Evolutionary conservation across 2,797 vertebrate genomes (phyloP).

Genomic region (Schizopygopsis pylzovi): DNA sequence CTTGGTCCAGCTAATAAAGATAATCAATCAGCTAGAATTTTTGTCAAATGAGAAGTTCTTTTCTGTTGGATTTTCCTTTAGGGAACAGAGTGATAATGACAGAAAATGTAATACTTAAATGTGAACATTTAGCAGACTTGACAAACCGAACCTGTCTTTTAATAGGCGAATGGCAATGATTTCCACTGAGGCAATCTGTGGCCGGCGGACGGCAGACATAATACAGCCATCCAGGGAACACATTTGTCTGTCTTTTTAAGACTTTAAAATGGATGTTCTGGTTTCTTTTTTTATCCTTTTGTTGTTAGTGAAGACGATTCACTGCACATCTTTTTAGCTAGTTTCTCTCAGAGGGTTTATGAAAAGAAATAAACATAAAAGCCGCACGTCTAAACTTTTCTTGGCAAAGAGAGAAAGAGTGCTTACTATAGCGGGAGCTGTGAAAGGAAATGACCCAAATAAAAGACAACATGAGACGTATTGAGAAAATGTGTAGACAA

Average conservation of each 20-base stretch:
- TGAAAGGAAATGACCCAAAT: conserved; percentile 28
- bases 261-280: conserved; percentile 54
- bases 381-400: conserved; percentile 42
- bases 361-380: conserved; percentile 50
- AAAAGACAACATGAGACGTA: background rate
- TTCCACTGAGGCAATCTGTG: conserved; percentile 22
- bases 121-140: conserved; percentile 16
- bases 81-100: conserved; percentile 29
- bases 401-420: conserved; percentile 15
- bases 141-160: conserved; percentile 41
- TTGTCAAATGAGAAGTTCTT: background rate
- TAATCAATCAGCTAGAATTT: background rate
- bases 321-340: conserved; percentile 49
- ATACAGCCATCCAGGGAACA: conserved; percentile 47
- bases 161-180: conserved; percentile 24
- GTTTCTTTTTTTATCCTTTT: conserved; percentile 50
- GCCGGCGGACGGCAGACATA: conserved; percentile 22
- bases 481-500: conserved; percentile 19
- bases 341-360: conserved; percentile 47
- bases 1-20: background rate
- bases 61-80: background rate
- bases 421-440: conserved; percentile 14
- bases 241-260: conserved; percentile 51
- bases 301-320: conserved; percentile 47
- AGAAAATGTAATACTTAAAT: conserved; percentile 27